Base-by-base conservation (phyloP, 1,140 invertebrate genomes). In the Antheraea pernyi region DNA sequence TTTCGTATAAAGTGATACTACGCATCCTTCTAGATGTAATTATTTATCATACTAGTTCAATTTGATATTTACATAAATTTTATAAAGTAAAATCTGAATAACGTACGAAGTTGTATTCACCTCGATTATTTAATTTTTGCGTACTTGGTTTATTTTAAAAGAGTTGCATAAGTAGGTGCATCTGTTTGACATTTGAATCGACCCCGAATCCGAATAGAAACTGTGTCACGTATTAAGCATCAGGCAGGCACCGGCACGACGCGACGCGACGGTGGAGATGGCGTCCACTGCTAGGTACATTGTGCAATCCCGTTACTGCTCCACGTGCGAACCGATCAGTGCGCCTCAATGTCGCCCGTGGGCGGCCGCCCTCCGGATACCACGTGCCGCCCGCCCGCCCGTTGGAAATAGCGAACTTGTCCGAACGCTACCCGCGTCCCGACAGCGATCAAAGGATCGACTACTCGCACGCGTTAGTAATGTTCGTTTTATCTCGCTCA, bases 161-260 rank as follows among this genome's bases (percentile, higher is more conserved):
- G 46, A 73, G 75, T 91, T 92, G 88, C 89, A 92, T 90, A 92
- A 92, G 86, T 89, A 77, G 79, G 82, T 91, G 86, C 88, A 92
- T 92, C 89, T 92, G 88, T 82, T 91, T 92, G 89, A 92, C 89
- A 92, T 92, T 92, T 92, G 85, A 89, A 90, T 91, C 84, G 89
- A 90, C 89, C 88, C 87, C 86, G 89, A 91, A 91, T 91, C 83
- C 82, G 87, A 91, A 91, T 91, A 91, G 89, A 91, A 91, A 91
- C 88, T 91, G 86, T 91, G 89, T 91, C 89, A 91, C 82, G 87
- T 82, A 87, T 84, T 81, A 86, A 83, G 81, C 84, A 65, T 64
- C 69, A 77, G 73, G 75, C 79, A 75, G 81, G 79, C 78, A 83
- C 80, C 82, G 81, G 77, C 74, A 71, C 70, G 67, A 71, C 69